Conservation (phyloP, 2,888 invertebrate species). For the Noctua pronuba region DNA sequence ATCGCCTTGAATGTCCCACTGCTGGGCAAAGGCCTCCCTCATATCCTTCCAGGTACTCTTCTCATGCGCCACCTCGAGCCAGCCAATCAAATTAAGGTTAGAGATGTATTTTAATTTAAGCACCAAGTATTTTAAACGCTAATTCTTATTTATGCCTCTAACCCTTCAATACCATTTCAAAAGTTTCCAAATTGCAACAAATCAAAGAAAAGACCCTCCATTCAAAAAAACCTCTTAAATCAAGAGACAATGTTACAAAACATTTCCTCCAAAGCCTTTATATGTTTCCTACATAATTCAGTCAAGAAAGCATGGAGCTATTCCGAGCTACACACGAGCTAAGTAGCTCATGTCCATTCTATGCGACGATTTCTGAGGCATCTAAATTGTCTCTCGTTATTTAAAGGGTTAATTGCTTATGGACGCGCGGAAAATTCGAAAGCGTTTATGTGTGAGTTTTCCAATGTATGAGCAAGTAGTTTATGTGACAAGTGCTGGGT, state of each 20-base stretch:
- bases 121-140: not conserved
- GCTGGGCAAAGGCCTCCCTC: no score
- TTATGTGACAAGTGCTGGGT: constrained; percentile 26
- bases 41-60: no score
- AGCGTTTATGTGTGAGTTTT: constrained; percentile 57
- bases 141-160: not conserved
- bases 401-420: constrained; percentile 69
- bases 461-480: constrained; percentile 48
- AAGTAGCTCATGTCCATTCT: constrained; percentile 61
- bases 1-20: no score
- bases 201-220: constrained; percentile 20
- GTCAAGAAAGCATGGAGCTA: constrained; percentile 51
- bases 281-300: constrained; percentile 44
- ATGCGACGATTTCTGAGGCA: constrained; percentile 66
- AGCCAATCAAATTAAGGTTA: no score
- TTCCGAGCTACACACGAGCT: constrained; percentile 19
- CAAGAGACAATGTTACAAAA: constrained; percentile 41
- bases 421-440: constrained; percentile 64
- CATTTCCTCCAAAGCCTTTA: constrained; percentile 31
- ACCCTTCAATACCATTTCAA: not conserved
- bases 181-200: constrained; percentile 3
- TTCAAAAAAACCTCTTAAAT: constrained; percentile 36
- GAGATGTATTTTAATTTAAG: not conserved
- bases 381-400: constrained; percentile 64
- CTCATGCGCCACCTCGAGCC: no score